These are phyloP conservation scores for Monopis laevigella DNA, from an alignment of 2,888 invertebrate genomes.

Conservation along the genomic window DNA sequence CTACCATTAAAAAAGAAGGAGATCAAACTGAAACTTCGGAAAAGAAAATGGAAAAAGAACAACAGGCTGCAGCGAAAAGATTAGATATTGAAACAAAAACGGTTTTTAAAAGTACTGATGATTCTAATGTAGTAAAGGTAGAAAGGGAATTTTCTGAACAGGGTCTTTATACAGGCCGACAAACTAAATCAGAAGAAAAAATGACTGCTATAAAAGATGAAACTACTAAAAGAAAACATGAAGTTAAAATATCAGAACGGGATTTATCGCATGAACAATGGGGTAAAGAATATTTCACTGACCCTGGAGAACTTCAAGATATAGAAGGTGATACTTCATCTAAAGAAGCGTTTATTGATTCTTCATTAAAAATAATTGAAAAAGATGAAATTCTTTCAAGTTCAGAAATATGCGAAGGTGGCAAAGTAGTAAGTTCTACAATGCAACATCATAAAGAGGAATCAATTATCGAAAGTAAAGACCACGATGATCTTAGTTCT, in stretches of 20 bases:
- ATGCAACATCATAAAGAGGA: conserved; percentile 57
- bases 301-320: conserved; percentile 54
- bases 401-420: conserved; percentile 51
- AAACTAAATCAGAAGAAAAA: conserved; percentile 56
- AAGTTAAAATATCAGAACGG: conserved; percentile 61
- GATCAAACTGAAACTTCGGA: conserved; percentile 60
- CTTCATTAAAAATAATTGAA: conserved; percentile 50
- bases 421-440: conserved; percentile 55
- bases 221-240: conserved; percentile 52
- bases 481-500: conserved; percentile 55
- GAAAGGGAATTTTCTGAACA: conserved; percentile 55
- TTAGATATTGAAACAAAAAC: conserved; percentile 58
- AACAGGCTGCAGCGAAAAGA: conserved; percentile 57
- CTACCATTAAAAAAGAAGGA: conserved; percentile 48
- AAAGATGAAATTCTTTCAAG: conserved; percentile 55
- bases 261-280: conserved; percentile 62
- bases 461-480: conserved; percentile 58
- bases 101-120: conserved; percentile 49
- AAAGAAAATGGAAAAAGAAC: conserved; percentile 60
- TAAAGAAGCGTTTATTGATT: conserved; percentile 52
- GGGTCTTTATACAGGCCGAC: conserved; percentile 53
- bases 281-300: conserved; percentile 64
- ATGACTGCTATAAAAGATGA: conserved; percentile 62
- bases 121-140: conserved; percentile 46
- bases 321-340: conserved; percentile 51